Conservation (phyloP, 2,797 vertebrate species). For the Acipenser ruthenus region DNA sequence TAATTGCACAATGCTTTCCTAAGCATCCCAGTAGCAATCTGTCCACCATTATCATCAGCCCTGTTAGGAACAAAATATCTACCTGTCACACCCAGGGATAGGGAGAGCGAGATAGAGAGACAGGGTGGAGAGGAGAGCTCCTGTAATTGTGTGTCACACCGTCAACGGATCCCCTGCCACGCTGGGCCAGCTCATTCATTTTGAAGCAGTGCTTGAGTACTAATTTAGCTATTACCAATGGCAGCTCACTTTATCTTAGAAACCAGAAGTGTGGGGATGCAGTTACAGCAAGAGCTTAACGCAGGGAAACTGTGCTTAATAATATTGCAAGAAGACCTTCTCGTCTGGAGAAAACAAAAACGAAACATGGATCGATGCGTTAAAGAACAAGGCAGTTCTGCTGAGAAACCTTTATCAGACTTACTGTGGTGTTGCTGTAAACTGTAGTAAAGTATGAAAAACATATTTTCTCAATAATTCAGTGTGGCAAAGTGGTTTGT, state of each 20-base stretch:
- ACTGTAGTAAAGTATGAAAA: no score
- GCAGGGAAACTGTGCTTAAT: neutral
- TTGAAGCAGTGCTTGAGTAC: constrained; percentile 41
- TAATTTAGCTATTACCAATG: constrained; percentile 35
- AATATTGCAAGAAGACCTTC: neutral
- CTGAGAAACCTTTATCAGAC: no score
- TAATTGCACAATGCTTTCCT: constrained; percentile 14
- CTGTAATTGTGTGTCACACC: constrained; percentile 15
- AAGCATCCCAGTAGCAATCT: constrained; percentile 9
- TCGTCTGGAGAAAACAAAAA: no score
- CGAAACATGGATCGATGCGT: no score
- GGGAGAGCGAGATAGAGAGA: constrained; percentile 7
- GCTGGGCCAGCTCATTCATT: constrained; percentile 26
- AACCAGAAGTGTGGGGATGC: constrained; percentile 32
- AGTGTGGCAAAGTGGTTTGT: no score
- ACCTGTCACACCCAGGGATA: constrained; percentile 11
- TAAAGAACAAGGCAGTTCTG: no score
- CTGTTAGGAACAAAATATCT: neutral
- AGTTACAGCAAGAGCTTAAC: no score
- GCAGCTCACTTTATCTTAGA: constrained; percentile 41
- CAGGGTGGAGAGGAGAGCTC: constrained; percentile 8
- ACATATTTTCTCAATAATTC: no score
- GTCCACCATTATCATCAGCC: neutral
- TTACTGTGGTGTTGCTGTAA: no score
- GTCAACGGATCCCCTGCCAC: constrained; percentile 17